Base-by-base conservation (phyloP, 2,113 vertebrate genomes). In the Pterocles gutturalis region DNA sequence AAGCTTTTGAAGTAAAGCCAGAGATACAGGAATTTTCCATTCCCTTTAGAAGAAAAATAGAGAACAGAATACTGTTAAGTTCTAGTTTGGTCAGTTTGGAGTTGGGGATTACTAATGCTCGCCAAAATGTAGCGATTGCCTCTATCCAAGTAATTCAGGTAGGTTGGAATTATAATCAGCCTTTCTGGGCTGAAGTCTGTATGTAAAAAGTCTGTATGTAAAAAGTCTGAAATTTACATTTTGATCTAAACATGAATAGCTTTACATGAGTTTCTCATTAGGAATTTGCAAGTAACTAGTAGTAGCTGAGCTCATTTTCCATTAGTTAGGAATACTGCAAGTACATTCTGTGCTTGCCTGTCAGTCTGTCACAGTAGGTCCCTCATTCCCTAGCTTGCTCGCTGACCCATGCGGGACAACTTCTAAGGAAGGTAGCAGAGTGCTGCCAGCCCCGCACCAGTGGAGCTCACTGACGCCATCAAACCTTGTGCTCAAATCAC, bases 21-120 rank as follows among this genome's bases (percentile, higher is more conserved):
- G 88, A 90, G 64, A 65, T 90, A 89, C 26, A 72, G 69, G 84
- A 93, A 92, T 94, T 96, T 94, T 95, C 95, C 92, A 90, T 87
- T 96, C 79, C 43, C 21, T 14, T 88, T 76, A 89, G 54, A 87
- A 88, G 85, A 80, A 90, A 95, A 76, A 46, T 17, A 79, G 51
- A 61, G 80, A 90, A 71, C 43, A 64, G 36, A 86, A 87, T 48
- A 87, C 55, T 62, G 54, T 90, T 90, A 76, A 86, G 90, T 93
- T 90, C 60, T 51, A 55, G 20, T 83, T 94, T 89, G 88, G 67
- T 92, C 55, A 28, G 16, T 84, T 64, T 94, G 87, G 89, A 93
- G 64, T 61, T 71, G 76, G 57, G 29, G 72, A 57, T 88, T 89
- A 45, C 43, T 76, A 81, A 64, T 2, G 5, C 21, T 48, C 79